Conservation (phyloP, 1,140 invertebrate genomes). For the Caenorhabditis elegans region DNA sequence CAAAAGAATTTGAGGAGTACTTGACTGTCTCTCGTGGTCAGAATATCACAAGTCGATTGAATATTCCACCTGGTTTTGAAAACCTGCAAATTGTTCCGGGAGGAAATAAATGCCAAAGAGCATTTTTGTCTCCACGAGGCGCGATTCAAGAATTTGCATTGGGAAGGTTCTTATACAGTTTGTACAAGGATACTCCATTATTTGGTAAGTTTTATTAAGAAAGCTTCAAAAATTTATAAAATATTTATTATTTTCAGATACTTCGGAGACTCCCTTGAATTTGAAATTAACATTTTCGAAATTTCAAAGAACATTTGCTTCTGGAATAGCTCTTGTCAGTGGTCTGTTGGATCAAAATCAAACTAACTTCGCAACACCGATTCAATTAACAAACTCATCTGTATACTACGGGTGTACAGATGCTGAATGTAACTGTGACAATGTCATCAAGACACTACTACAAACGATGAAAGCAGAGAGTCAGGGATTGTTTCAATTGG, state of each 20-base stretch:
- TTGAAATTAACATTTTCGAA: neutral
- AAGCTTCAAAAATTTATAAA: neutral
- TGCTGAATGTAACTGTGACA: neutral
- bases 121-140: neutral
- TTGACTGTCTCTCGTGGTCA: neutral
- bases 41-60: neutral
- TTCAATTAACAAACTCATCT: neutral
- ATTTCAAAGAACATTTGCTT: neutral
- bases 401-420: neutral
- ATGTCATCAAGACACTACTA: neutral
- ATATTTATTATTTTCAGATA: neutral
- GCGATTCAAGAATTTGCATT: neutral
- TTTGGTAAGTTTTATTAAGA: neutral
- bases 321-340: neutral
- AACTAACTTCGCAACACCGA: neutral
- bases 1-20: neutral
- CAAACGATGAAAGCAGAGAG: neutral
- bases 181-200: neutral
- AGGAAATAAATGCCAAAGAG: neutral
- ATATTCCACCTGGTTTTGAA: neutral
- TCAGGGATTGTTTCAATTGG: neutral
- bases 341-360: neutral
- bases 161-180: neutral
- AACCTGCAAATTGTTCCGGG: neutral
- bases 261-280: neutral